These are phyloP conservation scores for Meta bourneti DNA, from an alignment of 2,888 invertebrate genomes.

Conservation along the genomic window DNA sequence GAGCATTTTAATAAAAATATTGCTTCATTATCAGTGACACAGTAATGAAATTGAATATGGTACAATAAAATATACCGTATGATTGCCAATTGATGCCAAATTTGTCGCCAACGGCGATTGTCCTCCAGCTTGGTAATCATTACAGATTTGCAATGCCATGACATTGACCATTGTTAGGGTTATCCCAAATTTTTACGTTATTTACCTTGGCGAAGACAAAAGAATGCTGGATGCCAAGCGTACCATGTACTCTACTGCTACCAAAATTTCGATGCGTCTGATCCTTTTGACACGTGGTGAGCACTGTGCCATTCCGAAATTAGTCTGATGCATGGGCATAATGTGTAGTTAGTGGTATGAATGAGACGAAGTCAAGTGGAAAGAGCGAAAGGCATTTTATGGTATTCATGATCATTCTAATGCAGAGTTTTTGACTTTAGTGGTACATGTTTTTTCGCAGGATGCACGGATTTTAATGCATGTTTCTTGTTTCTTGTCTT, in stretches of 20 bases:
- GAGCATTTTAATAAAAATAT: too few relatives aligned
- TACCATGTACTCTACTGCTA: not conserved
- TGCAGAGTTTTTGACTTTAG: conserved; percentile 53
- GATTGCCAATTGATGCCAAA: too few relatives aligned
- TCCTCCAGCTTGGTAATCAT: too few relatives aligned
- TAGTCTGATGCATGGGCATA: conserved; percentile 54
- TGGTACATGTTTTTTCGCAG: conserved; percentile 55
- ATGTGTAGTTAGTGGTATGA: conserved; percentile 51
- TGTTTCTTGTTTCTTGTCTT: conserved; percentile 74
- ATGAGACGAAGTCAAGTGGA: conserved; percentile 1
- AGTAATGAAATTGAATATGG: too few relatives aligned
- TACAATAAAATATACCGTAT: too few relatives aligned
- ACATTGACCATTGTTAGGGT: too few relatives aligned
- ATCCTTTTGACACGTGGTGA: conserved; percentile 22
- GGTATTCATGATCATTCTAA: conserved; percentile 4
- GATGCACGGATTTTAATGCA: conserved; percentile 76
- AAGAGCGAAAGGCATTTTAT: not conserved
- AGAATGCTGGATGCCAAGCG: too few relatives aligned
- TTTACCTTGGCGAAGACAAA: too few relatives aligned
- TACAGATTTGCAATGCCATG: too few relatives aligned
- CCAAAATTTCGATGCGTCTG: conserved; percentile 7
- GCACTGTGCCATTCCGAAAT: conserved; percentile 34
- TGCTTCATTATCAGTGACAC: too few relatives aligned
- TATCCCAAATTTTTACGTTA: too few relatives aligned
- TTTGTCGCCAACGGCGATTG: too few relatives aligned